Evolutionary conservation across 2,113 vertebrate species (phyloP).

Genomic region (Chloropsis cyanopogon): DNA sequence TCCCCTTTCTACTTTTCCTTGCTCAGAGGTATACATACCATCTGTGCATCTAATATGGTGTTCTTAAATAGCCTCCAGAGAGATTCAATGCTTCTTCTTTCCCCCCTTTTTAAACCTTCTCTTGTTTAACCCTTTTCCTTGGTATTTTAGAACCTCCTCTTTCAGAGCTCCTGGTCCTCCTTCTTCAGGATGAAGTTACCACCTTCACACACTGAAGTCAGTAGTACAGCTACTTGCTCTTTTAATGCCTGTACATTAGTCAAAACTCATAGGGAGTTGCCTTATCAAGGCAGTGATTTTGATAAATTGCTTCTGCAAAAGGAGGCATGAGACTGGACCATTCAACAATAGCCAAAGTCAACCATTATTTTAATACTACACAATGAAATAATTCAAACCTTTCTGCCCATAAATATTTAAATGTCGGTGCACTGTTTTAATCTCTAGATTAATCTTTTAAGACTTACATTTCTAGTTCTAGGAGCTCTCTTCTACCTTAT

Average conservation of each 20-base stretch:
- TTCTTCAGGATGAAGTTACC: not conserved
- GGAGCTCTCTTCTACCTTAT: not conserved
- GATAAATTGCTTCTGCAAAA: not conserved
- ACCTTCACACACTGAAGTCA: not conserved
- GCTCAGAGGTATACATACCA: constrained; percentile 74
- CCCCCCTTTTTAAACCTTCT: not conserved
- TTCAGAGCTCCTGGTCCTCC: not conserved
- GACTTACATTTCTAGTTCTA: not conserved
- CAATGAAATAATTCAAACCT: not conserved
- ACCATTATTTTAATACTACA: not conserved
- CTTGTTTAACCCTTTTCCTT: constrained; percentile 45
- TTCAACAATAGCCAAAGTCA: not conserved
- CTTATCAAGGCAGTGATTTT: not conserved
- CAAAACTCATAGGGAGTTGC: not conserved
- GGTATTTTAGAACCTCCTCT: not conserved
- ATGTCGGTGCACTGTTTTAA: not conserved
- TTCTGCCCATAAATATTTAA: not conserved
- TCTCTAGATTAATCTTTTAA: not conserved
- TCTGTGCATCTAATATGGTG: constrained; percentile 65
- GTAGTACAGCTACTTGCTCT: not conserved
- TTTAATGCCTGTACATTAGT: not conserved
- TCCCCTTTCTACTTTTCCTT: constrained; percentile 68
- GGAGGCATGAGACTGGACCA: not conserved
- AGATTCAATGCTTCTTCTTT: constrained; percentile 19
- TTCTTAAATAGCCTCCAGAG: constrained; percentile 63